These are phyloP conservation scores for Manduca sexta DNA, from an alignment of 1,140 invertebrate species.

Conservation along the genomic window DNA sequence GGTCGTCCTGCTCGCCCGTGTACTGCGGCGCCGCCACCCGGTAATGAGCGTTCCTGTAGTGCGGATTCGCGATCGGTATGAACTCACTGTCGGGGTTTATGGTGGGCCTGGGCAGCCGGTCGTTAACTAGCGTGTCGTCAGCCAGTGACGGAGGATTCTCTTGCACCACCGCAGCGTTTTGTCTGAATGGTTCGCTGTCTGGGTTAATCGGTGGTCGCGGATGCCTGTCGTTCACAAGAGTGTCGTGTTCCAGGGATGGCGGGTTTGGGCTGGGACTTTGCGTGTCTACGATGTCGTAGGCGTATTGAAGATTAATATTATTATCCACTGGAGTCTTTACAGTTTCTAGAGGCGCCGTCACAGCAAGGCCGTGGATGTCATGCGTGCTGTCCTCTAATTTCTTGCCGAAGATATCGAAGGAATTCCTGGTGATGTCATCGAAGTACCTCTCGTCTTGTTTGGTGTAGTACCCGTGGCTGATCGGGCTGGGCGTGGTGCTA, in stretches of 20 bases:
- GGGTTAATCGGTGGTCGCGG: slow-evolving; percentile 77
- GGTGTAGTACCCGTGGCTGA: slow-evolving; percentile 79
- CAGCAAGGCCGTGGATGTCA: slow-evolving; percentile 72
- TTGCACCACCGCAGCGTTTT: slow-evolving; percentile 38
- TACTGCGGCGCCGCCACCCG: slow-evolving; percentile 52
- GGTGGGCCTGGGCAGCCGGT: slow-evolving; percentile 73
- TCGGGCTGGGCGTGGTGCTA: slow-evolving; percentile 75
- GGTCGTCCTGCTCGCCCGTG: slow-evolving; percentile 51
- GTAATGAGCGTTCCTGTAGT: slow-evolving; percentile 56
- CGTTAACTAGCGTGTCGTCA: slow-evolving; percentile 78
- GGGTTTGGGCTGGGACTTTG: slow-evolving; percentile 44
- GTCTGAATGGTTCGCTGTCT: slow-evolving; percentile 68
- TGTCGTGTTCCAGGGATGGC: slow-evolving; percentile 75
- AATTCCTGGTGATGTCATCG: slow-evolving; percentile 84
- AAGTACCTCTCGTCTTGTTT: slow-evolving; percentile 81
- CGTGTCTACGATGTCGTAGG: slow-evolving; percentile 59
- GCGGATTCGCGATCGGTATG: slow-evolving; percentile 70
- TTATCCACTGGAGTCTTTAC: slow-evolving; percentile 59
- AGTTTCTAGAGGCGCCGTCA: slow-evolving; percentile 59
- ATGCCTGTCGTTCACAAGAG: slow-evolving; percentile 76
- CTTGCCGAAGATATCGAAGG: slow-evolving; percentile 84
- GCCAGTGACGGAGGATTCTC: slow-evolving; percentile 68
- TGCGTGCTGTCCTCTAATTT: slow-evolving; percentile 74
- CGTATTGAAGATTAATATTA: slow-evolving; percentile 57
- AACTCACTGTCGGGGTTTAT: slow-evolving; percentile 80